phyloP scores from a whole-genome alignment of 2,113 vertebrate species.

The Dicentrarchus labrax region DNA sequence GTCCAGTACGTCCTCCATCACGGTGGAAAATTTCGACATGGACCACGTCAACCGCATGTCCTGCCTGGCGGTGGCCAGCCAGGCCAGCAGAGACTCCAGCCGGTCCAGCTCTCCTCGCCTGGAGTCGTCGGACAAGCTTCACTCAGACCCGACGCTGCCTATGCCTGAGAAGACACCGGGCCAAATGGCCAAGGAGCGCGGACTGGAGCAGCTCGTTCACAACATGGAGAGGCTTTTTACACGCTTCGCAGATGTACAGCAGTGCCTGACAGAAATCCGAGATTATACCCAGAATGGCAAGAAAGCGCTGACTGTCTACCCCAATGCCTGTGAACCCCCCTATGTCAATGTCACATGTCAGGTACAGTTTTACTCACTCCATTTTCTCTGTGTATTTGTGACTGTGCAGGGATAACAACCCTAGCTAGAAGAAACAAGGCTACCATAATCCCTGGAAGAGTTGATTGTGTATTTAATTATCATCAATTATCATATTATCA shows the following conservation, averaged over 20 bases:
- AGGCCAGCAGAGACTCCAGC: constrained; percentile 77
- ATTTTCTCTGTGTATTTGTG: not conserved
- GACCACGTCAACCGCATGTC: constrained; percentile 78
- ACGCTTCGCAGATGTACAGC: constrained; percentile 88
- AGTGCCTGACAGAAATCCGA: constrained; percentile 86
- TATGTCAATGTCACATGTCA: constrained; percentile 92
- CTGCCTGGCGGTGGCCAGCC: constrained; percentile 73
- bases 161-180: constrained; percentile 59
- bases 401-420: not conserved
- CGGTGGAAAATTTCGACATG: constrained; percentile 78
- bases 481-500: too few relatives aligned
- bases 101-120: constrained; percentile 81
- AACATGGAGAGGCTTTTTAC: constrained; percentile 88
- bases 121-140: constrained; percentile 73
- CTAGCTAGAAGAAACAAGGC: not conserved
- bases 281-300: constrained; percentile 87
- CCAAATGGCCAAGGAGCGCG: constrained; percentile 74
- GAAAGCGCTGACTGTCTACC: constrained; percentile 83
- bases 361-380: constrained; percentile 84
- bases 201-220: constrained; percentile 79
- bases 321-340: constrained; percentile 85
- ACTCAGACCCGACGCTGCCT: constrained; percentile 56
- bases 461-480: not conserved
- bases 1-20: constrained; percentile 78
- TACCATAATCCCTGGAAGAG: not conserved